Conservation (phyloP, 2,797 vertebrate species). For the Bucorvus abyssinicus region DNA sequence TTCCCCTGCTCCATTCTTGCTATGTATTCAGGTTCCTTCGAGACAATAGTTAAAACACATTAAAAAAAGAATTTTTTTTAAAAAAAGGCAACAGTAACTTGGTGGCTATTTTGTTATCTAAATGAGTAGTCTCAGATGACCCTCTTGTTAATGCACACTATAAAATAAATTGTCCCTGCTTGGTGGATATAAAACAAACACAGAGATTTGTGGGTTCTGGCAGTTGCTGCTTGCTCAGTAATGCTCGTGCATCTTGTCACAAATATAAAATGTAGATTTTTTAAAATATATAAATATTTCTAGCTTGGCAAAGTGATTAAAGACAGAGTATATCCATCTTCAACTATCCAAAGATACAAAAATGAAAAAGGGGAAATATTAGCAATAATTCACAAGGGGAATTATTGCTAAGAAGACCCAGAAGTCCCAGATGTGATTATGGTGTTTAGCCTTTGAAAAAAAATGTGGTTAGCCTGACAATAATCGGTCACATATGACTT, state of each 20-base stretch:
- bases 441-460: not conserved
- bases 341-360: not conserved
- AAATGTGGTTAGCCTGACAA: not conserved
- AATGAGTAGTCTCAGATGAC: not conserved
- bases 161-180: not conserved
- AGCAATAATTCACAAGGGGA: not conserved
- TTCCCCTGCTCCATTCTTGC: not conserved
- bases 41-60: not conserved
- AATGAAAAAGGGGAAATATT: slow-evolving; percentile 16
- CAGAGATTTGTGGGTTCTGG: slow-evolving; percentile 35
- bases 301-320: slow-evolving; percentile 41
- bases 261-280: slow-evolving; percentile 41
- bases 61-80: slow-evolving; percentile 4
- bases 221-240: slow-evolving; percentile 19
- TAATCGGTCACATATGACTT: not conserved
- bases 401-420: not conserved
- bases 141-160: not conserved
- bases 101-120: not conserved
- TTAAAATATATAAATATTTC: slow-evolving; percentile 11
- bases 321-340: not conserved
- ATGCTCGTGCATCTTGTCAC: not conserved
- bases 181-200: slow-evolving; percentile 2
- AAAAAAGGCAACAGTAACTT: not conserved
- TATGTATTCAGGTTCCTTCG: not conserved
- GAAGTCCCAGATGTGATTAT: not conserved